Conservation (phyloP, 1,140 invertebrate species). For the Tribolium castaneum region DNA sequence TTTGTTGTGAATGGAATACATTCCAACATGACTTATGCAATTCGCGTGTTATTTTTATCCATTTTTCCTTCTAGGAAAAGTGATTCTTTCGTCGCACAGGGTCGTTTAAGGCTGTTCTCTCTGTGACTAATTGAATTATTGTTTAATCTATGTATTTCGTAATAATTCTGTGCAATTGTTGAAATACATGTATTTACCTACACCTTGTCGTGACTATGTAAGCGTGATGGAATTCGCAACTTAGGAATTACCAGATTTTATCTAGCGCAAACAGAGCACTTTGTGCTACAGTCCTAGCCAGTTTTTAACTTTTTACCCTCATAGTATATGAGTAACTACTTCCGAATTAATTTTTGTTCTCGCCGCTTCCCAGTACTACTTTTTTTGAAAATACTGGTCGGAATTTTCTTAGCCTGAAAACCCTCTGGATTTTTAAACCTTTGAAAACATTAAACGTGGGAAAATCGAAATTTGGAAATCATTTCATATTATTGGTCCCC, state of each 20-base stretch:
- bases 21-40: slow-evolving; percentile 39
- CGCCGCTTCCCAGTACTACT: too few relatives aligned
- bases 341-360: too few relatives aligned
- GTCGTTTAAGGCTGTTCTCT: slow-evolving; percentile 7
- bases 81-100: not conserved
- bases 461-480: too few relatives aligned
- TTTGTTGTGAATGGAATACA: slow-evolving; percentile 43
- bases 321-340: too few relatives aligned
- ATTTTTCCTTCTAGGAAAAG: slow-evolving; percentile 6
- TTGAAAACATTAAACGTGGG: too few relatives aligned
- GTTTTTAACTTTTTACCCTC: not conserved
- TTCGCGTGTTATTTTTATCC: slow-evolving; percentile 36
- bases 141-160: not conserved
- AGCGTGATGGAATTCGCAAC: slow-evolving; percentile 27
- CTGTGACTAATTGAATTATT: not conserved
- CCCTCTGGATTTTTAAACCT: too few relatives aligned
- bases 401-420: too few relatives aligned
- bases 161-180: not conserved
- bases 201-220: slow-evolving; percentile 2
- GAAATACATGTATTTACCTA: not conserved
- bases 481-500: too few relatives aligned
- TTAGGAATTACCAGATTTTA: not conserved
- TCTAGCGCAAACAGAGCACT: not conserved
- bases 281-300: not conserved
- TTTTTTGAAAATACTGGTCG: too few relatives aligned